Evolutionary conservation across 2,797 vertebrate genomes (phyloP).

Genomic region (Lateolabrax maculatus): DNA sequence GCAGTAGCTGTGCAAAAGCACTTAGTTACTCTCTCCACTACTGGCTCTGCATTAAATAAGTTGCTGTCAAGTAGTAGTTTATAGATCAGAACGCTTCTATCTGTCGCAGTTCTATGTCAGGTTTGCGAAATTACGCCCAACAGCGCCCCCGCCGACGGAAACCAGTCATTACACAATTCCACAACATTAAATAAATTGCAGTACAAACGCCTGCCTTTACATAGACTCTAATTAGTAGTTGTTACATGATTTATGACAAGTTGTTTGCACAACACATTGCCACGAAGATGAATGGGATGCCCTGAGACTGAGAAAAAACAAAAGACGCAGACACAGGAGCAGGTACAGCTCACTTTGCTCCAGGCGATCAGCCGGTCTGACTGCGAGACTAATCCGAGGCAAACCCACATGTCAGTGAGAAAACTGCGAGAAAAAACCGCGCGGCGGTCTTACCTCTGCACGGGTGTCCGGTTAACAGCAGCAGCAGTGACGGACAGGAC

Average conservation of each 20-base stretch:
- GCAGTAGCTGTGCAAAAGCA: neutral
- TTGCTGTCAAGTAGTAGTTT: neutral
- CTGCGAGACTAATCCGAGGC: slow-evolving; percentile 22
- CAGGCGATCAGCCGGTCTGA: neutral
- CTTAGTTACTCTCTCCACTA: neutral
- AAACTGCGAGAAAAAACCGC: slow-evolving; percentile 5
- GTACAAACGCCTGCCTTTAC: neutral
- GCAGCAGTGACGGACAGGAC: slow-evolving; percentile 52
- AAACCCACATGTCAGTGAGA: neutral
- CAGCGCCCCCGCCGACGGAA: slow-evolving; percentile 44
- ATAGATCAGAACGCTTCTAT: slow-evolving; percentile 33
- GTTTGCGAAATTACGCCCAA: neutral
- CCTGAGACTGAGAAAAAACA: neutral
- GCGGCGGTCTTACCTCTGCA: slow-evolving; percentile 49
- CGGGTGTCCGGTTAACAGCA: slow-evolving; percentile 46
- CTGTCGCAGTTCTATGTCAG: slow-evolving; percentile 36
- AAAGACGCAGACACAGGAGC: neutral
- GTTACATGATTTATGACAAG: neutral
- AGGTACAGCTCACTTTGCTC: slow-evolving; percentile 44
- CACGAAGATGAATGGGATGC: neutral
- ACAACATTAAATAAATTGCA: slow-evolving; percentile 17
- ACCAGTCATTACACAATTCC: slow-evolving; percentile 21
- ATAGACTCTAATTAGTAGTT: slow-evolving; percentile 21
- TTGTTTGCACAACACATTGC: neutral
- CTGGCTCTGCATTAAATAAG: neutral